Base-by-base conservation (phyloP, 2,113 vertebrate genomes). In the Aramus guarauna region DNA sequence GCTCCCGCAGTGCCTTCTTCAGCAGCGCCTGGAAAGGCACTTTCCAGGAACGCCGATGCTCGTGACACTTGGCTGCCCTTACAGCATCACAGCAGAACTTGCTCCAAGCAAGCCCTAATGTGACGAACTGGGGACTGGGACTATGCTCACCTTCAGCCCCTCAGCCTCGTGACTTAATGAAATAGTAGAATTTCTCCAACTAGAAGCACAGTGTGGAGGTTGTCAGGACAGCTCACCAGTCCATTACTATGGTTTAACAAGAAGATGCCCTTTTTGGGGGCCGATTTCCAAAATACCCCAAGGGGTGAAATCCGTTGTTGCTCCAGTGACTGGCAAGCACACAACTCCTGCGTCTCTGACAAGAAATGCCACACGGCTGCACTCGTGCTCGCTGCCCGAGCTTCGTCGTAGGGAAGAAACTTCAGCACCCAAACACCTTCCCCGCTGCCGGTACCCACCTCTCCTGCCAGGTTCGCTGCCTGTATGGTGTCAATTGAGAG, bases 381-480 rank as follows among this genome's bases (percentile, higher is more conserved):
- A 32, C 52, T 19, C 4, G 1, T 12, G 1, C 34, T 43, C 50
- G 39, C 64, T 55, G 52, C 58, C 26, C 39, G 20, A 41, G 30
- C 26, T 62, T 12, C 5, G 20, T 9, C 2, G 1, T 16, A 62
- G 64, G 45, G 53, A 24, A 16, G 30, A 48, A 59, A 43, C 19
- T n/a, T 18, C 26, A 62, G 32, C 23, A 48, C 45, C 17, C 16
- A 26, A 47, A 32, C 39, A 27, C 23, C 62, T 30, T 39, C 29
- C 53, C 55, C 16, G 26, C 60, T 2, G 0, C 43, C 1, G 1
- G 52, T 41, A 34, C 30, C 34, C 68, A 32, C 53, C 36, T 63
- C 20, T 67, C 23, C 39, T 15, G 11, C 0, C 0, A 21, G 24
- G 17, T 20, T 80, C 8, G 0, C 32, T 63, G 86, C 55, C 66